Evolutionary conservation across 1,140 invertebrate species (phyloP).

Genomic region (Artemia franciscana): DNA sequence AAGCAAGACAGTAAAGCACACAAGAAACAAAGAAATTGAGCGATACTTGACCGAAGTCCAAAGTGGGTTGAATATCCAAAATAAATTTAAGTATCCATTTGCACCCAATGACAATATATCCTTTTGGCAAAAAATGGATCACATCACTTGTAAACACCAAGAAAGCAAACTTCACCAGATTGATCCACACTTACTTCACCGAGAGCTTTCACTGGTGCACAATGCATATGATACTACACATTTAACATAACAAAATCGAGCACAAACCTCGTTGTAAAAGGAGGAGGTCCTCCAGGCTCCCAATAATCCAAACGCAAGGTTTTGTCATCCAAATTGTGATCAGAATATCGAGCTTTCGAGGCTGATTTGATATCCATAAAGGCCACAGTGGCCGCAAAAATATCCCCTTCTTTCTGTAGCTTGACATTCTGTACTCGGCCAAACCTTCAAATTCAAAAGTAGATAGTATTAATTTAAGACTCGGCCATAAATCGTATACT

Average conservation of each 20-base stretch:
- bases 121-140: no score
- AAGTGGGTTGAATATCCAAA: no score
- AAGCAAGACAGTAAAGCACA: no score
- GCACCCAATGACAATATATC: no score
- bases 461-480: not conserved
- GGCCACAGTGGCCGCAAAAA: constrained; percentile 50
- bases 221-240: no score
- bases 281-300: constrained; percentile 50
- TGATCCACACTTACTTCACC: no score
- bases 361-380: constrained; percentile 93
- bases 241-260: not conserved
- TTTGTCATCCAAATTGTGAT: constrained; percentile 64
- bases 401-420: constrained; percentile 35
- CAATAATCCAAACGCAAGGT: constrained; percentile 75
- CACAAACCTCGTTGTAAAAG: constrained; percentile 10
- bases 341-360: constrained; percentile 66
- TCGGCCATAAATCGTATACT: no score
- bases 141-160: no score
- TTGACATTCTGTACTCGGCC: constrained; percentile 88
- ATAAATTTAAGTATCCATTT: no score
- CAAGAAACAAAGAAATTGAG: not conserved
- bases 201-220: no score
- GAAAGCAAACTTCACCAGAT: no score
- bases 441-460: constrained; percentile 49
- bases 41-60: not conserved